These are phyloP conservation scores for Trichonephila clavata DNA, from an alignment of 1,140 invertebrate species.

Conservation along the genomic window DNA sequence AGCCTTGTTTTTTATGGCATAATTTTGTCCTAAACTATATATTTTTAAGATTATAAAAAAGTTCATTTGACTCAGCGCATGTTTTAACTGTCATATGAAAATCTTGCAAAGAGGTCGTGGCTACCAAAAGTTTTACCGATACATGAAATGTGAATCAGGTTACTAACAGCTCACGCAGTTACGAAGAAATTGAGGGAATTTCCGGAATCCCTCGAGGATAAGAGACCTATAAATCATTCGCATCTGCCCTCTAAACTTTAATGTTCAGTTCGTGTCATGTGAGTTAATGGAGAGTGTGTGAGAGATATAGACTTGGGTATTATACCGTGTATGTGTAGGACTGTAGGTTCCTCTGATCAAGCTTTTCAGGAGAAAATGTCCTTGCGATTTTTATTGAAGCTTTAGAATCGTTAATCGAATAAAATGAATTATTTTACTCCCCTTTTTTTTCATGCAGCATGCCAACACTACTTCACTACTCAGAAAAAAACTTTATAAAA, in stretches of 20 bases:
- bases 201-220: background rate
- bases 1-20: too few relatives aligned
- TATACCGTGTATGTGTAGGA: background rate
- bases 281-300: background rate
- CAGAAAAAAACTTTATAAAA: too few relatives aligned
- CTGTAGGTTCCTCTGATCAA: background rate
- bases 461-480: background rate
- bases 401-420: background rate
- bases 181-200: background rate
- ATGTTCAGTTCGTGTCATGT: background rate
- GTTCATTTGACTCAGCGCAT: background rate
- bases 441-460: background rate
- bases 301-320: background rate
- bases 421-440: background rate
- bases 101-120: background rate
- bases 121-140: background rate
- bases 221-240: background rate
- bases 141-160: constrained; percentile 14
- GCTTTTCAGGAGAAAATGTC: background rate
- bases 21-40: too few relatives aligned
- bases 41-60: too few relatives aligned
- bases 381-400: too few relatives aligned
- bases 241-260: background rate
- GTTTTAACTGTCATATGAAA: background rate
- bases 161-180: background rate